Evolutionary conservation across 1,140 invertebrate species (phyloP), one percentile per base, ranked within the genome.

Genomic region (Sminthurinus signatus): DNA sequence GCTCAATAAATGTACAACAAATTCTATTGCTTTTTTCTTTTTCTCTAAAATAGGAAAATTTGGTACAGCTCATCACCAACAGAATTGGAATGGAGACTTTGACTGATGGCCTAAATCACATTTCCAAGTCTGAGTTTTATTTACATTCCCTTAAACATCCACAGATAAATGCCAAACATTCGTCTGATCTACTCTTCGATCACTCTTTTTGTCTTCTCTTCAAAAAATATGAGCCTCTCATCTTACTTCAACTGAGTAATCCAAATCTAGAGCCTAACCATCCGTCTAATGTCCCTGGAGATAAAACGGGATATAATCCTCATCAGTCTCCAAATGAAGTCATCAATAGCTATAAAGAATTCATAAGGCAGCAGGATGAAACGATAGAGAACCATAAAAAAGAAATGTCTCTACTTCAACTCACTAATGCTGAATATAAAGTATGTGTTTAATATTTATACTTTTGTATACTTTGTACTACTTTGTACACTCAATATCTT

Each of bases 201-300:
- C 93, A 93, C 77, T 91, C 97, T 76, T 99, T 98, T 79, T 96
- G 92, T 73, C 85, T 85, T 73, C 77, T 96, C 14, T 91, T 90
- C 71, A 92, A 91, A 88, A 91, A 81, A 80, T 85, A 71, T 21
- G 67, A 71, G 50, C 44, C 61, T 25, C 60, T 69, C 1, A 60
- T 71, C 46, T 50, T 65, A 42, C 39, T 64, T 2, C 62, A 70
- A 42, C 42, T 72, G 17, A 70, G 27, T 42, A 52, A 51, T 44
- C 59, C 55, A 19, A 23, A 52, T 31, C 14, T 28, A 21, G 42
- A 50, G 2, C 50, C 60, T 17, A n/a, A 44, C 54, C 54, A 4
- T 1, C 39, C 10, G 14, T 3, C 28, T 23, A 56, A 8, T 25
- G 10, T 39, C 5, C 29, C 54, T 28, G 25, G 14, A 48, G 44